Conservation (phyloP, 2,888 invertebrate species). For the Deroplatys truncata region DNA sequence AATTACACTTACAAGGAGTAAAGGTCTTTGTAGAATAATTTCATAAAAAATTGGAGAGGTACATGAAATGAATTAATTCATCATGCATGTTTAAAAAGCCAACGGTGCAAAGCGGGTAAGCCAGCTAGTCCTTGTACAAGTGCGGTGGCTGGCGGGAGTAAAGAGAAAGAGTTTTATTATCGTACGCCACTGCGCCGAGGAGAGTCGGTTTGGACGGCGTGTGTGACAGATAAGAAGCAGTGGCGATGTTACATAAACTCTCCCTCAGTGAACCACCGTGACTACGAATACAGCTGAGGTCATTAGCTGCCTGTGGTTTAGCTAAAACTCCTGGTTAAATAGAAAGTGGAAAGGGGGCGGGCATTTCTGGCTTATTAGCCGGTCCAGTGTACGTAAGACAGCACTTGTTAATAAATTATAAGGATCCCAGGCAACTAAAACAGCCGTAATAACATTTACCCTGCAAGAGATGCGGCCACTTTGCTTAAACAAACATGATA, state of each 20-base stretch:
- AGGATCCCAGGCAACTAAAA: background rate
- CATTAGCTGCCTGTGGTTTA: conserved; percentile 7
- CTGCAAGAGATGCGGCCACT: background rate
- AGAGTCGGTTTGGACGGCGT: background rate
- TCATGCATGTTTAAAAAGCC: too few species aligned
- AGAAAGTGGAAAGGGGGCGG: background rate
- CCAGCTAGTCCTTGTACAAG: too few species aligned
- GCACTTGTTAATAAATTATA: background rate
- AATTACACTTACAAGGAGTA: too few species aligned
- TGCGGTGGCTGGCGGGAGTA: too few species aligned
- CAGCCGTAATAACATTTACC: background rate
- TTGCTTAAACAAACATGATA: background rate
- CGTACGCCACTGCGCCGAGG: background rate
- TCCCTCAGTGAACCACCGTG: conserved; percentile 3
- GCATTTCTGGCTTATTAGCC: conserved; percentile 4
- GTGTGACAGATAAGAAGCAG: conserved; percentile 22
- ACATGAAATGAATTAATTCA: too few species aligned
- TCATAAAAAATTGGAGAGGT: too few species aligned
- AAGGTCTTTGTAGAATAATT: too few species aligned
- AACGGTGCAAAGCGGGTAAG: too few species aligned
- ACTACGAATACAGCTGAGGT: conserved; percentile 18
- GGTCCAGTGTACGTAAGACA: background rate
- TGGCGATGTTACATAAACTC: conserved; percentile 4
- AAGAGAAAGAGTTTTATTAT: background rate
- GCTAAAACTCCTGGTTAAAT: conserved; percentile 15